phyloP scores from a whole-genome alignment of 2,888 invertebrate species.

The Drosophila acutilabella region DNA sequence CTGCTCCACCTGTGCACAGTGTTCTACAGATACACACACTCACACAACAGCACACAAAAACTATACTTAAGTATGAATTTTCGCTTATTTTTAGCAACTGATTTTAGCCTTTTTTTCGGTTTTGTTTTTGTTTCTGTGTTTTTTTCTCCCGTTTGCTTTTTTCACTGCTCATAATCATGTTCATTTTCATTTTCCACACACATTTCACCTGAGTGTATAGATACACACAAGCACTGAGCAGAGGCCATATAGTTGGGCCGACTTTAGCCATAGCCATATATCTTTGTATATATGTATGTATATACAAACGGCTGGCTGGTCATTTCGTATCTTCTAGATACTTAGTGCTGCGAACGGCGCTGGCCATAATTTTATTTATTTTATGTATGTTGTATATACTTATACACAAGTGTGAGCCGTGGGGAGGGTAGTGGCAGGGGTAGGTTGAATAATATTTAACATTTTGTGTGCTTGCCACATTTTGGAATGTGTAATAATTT shows the following conservation, averaged over 20 bases:
- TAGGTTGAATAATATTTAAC: conserved; percentile 67
- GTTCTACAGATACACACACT: conserved; percentile 27
- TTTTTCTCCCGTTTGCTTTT: conserved; percentile 55
- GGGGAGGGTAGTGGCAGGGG: background rate
- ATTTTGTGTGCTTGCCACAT: conserved; percentile 73
- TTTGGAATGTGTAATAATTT: conserved; percentile 85
- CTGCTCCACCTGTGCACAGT: conserved; percentile 65
- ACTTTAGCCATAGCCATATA: conserved; percentile 22
- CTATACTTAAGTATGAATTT: conserved; percentile 70
- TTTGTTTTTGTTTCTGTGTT: conserved; percentile 11
- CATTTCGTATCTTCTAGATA: conserved; percentile 73
- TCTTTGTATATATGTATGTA: background rate
- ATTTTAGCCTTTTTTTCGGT: conserved; percentile 56
- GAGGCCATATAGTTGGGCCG: conserved; percentile 45
- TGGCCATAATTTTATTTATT: conserved; percentile 79
- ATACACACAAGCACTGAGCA: conserved; percentile 30
- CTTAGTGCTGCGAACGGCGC: conserved; percentile 46
- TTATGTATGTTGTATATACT: conserved; percentile 51
- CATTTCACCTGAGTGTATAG: conserved; percentile 82
- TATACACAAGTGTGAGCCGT: background rate
- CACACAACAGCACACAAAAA: conserved; percentile 6
- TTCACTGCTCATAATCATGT: conserved; percentile 69
- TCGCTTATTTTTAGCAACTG: conserved; percentile 80
- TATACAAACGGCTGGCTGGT: conserved; percentile 39
- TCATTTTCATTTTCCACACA: conserved; percentile 80